Percentiles rank a stretch among this genome's conserved stretches.
Conservation (phyloP, 2,113 vertebrate species). For the Festucalex cinctus region DNA sequence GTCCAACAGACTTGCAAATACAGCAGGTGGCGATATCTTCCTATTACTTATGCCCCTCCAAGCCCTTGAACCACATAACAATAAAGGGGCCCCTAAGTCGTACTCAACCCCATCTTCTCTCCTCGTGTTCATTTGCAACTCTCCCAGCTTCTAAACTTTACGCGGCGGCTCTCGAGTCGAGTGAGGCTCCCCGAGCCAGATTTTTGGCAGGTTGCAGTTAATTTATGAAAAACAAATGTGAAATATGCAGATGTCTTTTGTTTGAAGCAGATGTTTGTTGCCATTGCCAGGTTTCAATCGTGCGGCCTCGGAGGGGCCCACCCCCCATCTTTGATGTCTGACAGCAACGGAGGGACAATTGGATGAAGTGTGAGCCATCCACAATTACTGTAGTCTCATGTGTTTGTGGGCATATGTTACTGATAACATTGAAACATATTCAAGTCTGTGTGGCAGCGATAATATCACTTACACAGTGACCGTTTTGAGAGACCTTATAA, state of each 20-base stretch:
- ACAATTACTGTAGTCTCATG: slow-evolving; percentile 36
- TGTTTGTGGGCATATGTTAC: slow-evolving; percentile 6
- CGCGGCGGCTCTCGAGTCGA: slow-evolving; percentile 86
- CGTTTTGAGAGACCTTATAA: too few species aligned
- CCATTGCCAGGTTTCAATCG: slow-evolving; percentile 97
- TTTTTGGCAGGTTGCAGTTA: slow-evolving; percentile 95
- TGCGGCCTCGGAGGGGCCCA: slow-evolving; percentile 82
- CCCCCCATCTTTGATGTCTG: slow-evolving; percentile 72
- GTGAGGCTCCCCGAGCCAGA: slow-evolving; percentile 82
- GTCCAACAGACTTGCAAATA: too few species aligned
- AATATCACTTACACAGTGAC: slow-evolving; percentile 1
- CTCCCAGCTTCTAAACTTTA: slow-evolving; percentile 98
- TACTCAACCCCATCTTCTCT: slow-evolving; percentile 45
- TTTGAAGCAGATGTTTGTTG: slow-evolving; percentile 99
- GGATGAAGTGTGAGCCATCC: slow-evolving; percentile 35
- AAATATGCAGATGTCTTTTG: slow-evolving; percentile 99
- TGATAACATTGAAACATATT: not conserved
- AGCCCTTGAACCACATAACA: not conserved
- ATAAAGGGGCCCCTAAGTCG: not conserved
- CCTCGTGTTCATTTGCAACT: slow-evolving; percentile 83
- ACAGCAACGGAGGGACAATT: slow-evolving; percentile 61
- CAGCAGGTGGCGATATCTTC: not conserved
- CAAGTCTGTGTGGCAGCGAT: slow-evolving; percentile 8
- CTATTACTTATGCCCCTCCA: not conserved
- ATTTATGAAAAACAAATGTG: slow-evolving; percentile 99